Evolutionary conservation across 1,140 invertebrate species (phyloP).

Genomic region (Dryas iulia): DNA sequence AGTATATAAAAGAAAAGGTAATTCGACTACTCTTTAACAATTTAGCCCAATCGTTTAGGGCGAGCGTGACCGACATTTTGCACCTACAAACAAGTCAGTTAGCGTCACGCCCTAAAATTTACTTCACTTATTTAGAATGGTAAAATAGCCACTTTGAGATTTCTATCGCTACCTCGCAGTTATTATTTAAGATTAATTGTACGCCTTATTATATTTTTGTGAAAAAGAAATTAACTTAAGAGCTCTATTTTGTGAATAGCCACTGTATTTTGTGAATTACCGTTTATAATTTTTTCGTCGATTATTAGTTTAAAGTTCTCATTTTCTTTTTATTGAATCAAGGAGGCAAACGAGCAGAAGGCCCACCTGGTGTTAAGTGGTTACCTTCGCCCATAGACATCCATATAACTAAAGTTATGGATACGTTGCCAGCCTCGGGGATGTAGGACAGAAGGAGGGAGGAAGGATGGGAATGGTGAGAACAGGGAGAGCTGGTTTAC

Average conservation of each 20-base stretch:
- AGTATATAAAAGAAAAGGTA: background rate
- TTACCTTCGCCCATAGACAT: too few species aligned
- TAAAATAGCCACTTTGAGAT: background rate
- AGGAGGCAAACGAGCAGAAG: too few species aligned
- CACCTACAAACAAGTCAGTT: slow-evolving; percentile 1
- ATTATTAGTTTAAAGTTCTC: too few species aligned
- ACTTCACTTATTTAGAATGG: background rate
- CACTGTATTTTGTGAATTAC: too few species aligned
- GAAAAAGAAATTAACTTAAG: background rate
- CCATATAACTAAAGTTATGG: too few species aligned
- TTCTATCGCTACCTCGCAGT: background rate
- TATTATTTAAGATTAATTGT: background rate
- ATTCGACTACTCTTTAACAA: background rate
- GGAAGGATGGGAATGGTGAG: too few species aligned
- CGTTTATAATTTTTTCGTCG: too few species aligned
- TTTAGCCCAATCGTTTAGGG: background rate
- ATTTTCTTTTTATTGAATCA: too few species aligned
- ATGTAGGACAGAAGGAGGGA: too few species aligned
- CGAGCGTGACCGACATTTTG: background rate
- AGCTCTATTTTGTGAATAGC: background rate
- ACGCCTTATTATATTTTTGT: background rate
- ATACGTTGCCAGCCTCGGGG: too few species aligned
- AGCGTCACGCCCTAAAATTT: background rate
- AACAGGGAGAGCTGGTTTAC: too few species aligned
- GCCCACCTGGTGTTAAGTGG: too few species aligned